Base-by-base conservation (phyloP, 2,888 invertebrate genomes). In the Nowickia ferox region DNA sequence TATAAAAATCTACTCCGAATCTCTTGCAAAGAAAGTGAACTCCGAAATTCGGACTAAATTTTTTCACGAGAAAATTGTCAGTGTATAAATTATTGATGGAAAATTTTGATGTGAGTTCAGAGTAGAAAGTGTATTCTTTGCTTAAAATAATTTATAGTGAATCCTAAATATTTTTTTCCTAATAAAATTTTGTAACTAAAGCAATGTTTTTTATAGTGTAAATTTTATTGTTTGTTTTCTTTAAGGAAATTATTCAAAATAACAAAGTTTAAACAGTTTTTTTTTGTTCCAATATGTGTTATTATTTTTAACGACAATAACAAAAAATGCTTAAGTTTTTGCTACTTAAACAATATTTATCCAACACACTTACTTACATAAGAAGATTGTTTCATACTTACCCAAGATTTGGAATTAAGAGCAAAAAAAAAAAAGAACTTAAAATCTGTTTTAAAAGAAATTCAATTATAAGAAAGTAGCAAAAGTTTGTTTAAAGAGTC, bases 401-500 rank as follows among this genome's bases (percentile, higher is more conserved):
- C 61, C 42, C 44, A 78, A 81, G 74, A 81, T 77, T 84, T 80
- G 55, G 72, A 81, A 65, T 80, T 77, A 81, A 78, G 59, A 42
- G 30, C n/a, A 48, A 72, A 57, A 68, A 42, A 72, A 30, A 10
- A 63, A 65, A 76, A n/a, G n/a, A n/a, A 30, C 30, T 30, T 6
- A 72, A 77, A 74, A 81, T 72, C 61, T n/a, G 81, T 79, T 81
- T 80, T 63, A 83, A 78, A 87, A 87, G 83, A 84, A 87, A 87
- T 87, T 86, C 87, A 87, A 87, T 86, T 87, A 81, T 74, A 78
- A 84, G 83, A 84, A 87, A 81, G 82, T 79, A 84, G 80, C 80
- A 80, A 84, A 84, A 86, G 86, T 87, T 77, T 84, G 65, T 74
- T 82, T 65, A 69, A 30, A 78, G 63, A 72, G 81, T 81, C 77